Evolutionary conservation across 2,888 invertebrate genomes (phyloP), one percentile per base, ranked within the genome.

Genomic region (Agrochola macilenta): DNA sequence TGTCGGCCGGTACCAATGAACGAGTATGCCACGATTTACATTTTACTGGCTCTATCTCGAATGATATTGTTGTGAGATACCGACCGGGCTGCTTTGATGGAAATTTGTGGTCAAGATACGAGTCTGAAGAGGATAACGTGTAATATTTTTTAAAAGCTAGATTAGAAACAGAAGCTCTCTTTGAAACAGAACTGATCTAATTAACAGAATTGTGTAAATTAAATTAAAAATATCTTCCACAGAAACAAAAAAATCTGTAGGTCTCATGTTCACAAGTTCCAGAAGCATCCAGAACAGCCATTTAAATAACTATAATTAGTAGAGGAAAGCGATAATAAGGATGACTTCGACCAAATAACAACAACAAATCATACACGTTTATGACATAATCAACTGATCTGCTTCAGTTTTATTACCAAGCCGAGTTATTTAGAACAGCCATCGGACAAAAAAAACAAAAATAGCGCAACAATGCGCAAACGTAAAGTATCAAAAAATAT

Each of bases 401-500:
- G 60, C 54, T 70, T 52, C 35, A 61, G 39, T 75, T 83, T 82
- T 86, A 84, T 86, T 68, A 78, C 66, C 39, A 72, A 83, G 26
- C 78, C 65, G 58, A 70, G 74, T 74, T 83, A 83, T 79, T 81
- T 79, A 83, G 79, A 81, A 57, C 65, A 68, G 30, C 57, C 20
- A 60, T 57, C 26, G 12, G 5, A 46, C 57, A 80, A 79, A 63
- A 81, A 78, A 74, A 76, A 79, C 69, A 82, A 82, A 83, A 82
- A 73, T 78, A 80, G 71, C 74, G 76, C 63, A 78, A 86, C 82
- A 83, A 86, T 85, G 68, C 81, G 72, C 81, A 74, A 80, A 74
- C 79, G 78, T 81, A 83, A 78, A 87, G 86, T 88, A 85, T 86
- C 82, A 79, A 88, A 82, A 83, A 86, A 83, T 78, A 76, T 81